Evolutionary conservation across 2,888 invertebrate species (phyloP).

Genomic region (Drosophila pseudotakahashii): DNA sequence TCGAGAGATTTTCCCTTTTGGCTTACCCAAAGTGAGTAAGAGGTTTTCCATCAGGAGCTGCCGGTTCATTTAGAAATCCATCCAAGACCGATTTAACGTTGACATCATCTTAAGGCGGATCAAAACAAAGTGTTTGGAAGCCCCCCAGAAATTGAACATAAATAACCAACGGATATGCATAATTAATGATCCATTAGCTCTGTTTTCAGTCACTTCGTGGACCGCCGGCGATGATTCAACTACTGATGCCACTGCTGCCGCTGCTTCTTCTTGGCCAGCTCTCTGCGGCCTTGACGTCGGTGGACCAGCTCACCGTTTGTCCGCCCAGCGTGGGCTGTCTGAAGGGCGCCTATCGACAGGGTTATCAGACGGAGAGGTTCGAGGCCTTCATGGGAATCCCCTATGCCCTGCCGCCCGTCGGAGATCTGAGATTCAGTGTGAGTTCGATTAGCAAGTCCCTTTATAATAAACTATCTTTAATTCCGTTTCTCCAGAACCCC

Average conservation of each 20-base stretch:
- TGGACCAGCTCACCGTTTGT: conserved; percentile 66
- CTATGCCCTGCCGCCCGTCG: conserved; percentile 82
- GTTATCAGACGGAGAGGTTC: conserved; percentile 74
- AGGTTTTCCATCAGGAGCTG: conserved; percentile 25
- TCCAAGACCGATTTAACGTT: conserved; percentile 8
- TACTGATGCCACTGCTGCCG: neutral
- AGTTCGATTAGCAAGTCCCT: neutral
- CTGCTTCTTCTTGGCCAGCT: conserved; percentile 13
- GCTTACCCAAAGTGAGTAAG: neutral
- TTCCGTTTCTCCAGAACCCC: too few species aligned
- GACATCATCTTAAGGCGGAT: conserved; percentile 20
- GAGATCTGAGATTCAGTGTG: conserved; percentile 81
- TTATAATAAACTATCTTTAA: neutral
- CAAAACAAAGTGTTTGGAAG: conserved; percentile 21
- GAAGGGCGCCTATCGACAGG: conserved; percentile 73
- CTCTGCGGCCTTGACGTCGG: conserved; percentile 5
- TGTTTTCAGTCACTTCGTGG: conserved; percentile 12
- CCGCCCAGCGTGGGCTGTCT: conserved; percentile 73
- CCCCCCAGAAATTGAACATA: conserved; percentile 24
- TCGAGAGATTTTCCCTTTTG: conserved; percentile 1
- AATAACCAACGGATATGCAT: conserved; percentile 62
- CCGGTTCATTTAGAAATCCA: neutral
- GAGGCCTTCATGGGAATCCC: conserved; percentile 83
- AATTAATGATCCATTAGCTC: conserved; percentile 51
- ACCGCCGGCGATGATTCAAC: conserved; percentile 29